Percentiles rank a stretch among this genome's conserved stretches.
phyloP scores from a whole-genome alignment of 2,888 invertebrate species.

The Troilus luridus region DNA sequence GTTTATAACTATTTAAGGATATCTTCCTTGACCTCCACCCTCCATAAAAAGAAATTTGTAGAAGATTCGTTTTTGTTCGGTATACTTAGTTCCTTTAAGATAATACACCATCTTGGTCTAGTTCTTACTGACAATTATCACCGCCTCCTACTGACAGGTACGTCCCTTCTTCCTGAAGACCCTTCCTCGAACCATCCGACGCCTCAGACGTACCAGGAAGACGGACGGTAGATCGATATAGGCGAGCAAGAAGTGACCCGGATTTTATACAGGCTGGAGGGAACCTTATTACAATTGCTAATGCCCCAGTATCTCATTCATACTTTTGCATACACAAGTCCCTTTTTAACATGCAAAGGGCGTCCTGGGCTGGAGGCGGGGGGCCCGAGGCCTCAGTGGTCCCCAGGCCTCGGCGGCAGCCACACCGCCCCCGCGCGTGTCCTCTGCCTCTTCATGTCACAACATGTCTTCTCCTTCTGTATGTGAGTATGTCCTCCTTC shows the following conservation, averaged over 20 bases:
- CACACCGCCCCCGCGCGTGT: slow-evolving; percentile 65
- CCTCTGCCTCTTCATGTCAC: slow-evolving; percentile 63
- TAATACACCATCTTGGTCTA: too few species aligned
- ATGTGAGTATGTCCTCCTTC: background rate
- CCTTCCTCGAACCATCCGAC: background rate
- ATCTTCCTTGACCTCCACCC: too few species aligned
- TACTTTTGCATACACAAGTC: slow-evolving; percentile 67
- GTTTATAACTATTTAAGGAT: too few species aligned
- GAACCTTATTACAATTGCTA: slow-evolving; percentile 67
- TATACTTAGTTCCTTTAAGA: too few species aligned
- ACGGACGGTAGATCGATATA: slow-evolving; percentile 53
- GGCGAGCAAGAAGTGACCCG: slow-evolving; percentile 63
- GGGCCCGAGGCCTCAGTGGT: slow-evolving; percentile 66
- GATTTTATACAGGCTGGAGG: slow-evolving; percentile 65
- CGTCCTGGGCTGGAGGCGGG: slow-evolving; percentile 66
- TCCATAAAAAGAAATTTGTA: too few species aligned
- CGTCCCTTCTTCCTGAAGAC: background rate
- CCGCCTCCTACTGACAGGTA: background rate
- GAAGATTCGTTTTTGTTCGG: too few species aligned
- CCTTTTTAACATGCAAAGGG: slow-evolving; percentile 68
- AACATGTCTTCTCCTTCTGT: background rate
- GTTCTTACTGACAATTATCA: background rate
- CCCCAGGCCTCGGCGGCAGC: slow-evolving; percentile 68
- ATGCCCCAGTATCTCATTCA: slow-evolving; percentile 67
- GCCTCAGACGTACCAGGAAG: background rate